Evolutionary conservation across 2,797 vertebrate species (phyloP).

Genomic region (Odontamblyopus lacepedii): DNA sequence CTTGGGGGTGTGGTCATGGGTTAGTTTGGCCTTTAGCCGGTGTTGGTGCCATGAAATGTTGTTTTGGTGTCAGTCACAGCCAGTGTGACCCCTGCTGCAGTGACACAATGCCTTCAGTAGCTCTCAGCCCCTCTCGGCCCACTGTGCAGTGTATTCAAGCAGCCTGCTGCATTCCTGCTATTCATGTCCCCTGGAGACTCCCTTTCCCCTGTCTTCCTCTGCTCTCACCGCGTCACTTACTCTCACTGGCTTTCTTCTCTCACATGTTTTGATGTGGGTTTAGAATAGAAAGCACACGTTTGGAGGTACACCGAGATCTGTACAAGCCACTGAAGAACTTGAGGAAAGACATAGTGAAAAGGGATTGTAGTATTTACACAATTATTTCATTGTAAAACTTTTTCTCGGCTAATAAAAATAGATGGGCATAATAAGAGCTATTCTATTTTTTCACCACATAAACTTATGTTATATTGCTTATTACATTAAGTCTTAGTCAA

Average conservation of each 20-base stretch:
- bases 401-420: neutral
- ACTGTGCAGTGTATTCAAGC: conserved; percentile 73
- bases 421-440: neutral
- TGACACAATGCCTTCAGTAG: conserved; percentile 70
- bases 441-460: neutral
- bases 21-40: conserved; percentile 60
- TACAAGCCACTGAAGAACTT: conserved; percentile 31
- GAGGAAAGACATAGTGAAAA: conserved; percentile 9
- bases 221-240: conserved; percentile 53
- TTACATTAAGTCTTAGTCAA: conserved; percentile 18
- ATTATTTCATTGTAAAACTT: neutral
- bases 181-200: conserved; percentile 77
- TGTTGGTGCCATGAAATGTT: conserved; percentile 76
- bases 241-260: conserved; percentile 40
- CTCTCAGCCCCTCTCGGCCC: conserved; percentile 65
- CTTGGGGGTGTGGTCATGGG: conserved; percentile 60
- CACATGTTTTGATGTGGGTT: conserved; percentile 51
- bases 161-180: conserved; percentile 70
- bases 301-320: conserved; percentile 37
- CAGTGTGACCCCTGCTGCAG: conserved; percentile 76
- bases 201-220: conserved; percentile 46
- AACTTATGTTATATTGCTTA: neutral
- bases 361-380: neutral
- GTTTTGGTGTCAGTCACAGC: conserved; percentile 78
- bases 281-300: conserved; percentile 37